Base-by-base conservation (phyloP, 2,888 invertebrate species). In the Netelia melanura region DNA sequence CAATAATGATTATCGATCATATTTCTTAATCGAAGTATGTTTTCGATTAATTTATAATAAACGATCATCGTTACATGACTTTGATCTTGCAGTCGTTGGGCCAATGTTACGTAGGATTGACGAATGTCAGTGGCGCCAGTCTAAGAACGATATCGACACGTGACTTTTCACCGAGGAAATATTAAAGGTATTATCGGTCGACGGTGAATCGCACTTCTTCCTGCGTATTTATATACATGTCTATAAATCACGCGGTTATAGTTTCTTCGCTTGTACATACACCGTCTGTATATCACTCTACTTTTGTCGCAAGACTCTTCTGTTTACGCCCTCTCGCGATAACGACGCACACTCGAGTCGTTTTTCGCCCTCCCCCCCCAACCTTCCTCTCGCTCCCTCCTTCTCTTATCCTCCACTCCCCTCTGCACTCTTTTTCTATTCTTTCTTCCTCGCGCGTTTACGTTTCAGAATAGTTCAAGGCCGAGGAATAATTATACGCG, bases 381-480 rank as follows among this genome's bases (percentile, higher is more conserved):
- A 43, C 71, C 25, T 17, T 14, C 8, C 56, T 58, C 68, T 70
- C 23, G 52, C 56, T 58, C 68, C 48, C 11, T 25, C 11, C 11
- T 25, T 61, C 58, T 38, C 48, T 52, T 9, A 48, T 58, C 25
- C 21, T 21, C 11, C 25, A 52, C 61, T 30, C 30, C 30, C 3
- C 30, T 30, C 30, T 30, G 30, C 30, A 30, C 30, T 30, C 6
- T 30, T 30, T 30, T 30, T 30, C 30, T 30, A 30, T 30, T 65
- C 62, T 70, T 30, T 17, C 6, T 21, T n/a, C 68, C 52, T 72
- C 68, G 62, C 74, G 30, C 77, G 52, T 78, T 77, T 85, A 84
- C 48, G 77, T 83, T 84, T 85, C 76, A 74, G 83, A 85, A 85
- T 84, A 81, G 85, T 85, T 84, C 85, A 84, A 84, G 83, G 85